Percentiles rank a stretch among this genome's conserved stretches.
These are phyloP conservation scores for Chrysomela aeneicollis DNA, from an alignment of 2,888 invertebrate genomes.

Conservation along the genomic window DNA sequence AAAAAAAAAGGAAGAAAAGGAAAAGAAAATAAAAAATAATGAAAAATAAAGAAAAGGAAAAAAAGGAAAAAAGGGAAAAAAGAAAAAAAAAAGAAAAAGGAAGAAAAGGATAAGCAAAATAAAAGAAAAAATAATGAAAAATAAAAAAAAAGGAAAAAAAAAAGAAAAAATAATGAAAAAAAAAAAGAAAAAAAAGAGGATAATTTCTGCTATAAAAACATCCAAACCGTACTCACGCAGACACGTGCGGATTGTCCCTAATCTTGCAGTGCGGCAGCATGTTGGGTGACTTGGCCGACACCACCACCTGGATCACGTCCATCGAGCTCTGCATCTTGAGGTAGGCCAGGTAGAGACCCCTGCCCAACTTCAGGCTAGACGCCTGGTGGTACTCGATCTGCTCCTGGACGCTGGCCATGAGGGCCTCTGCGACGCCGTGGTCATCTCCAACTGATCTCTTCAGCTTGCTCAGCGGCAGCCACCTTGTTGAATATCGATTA, in stretches of 20 bases:
- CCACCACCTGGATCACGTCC: conserved; percentile 91
- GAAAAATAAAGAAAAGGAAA: too few species aligned
- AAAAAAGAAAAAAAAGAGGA: too few species aligned
- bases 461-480: conserved; percentile 85
- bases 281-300: conserved; percentile 91
- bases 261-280: conserved; percentile 94
- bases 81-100: too few species aligned
- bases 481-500: too few species aligned
- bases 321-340: conserved; percentile 96
- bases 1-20: too few species aligned
- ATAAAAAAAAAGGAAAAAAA: too few species aligned
- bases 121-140: too few species aligned
- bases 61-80: too few species aligned
- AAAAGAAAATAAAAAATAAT: too few species aligned
- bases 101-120: too few species aligned
- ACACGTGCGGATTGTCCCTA: conserved; percentile 94
- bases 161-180: too few species aligned
- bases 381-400: conserved; percentile 79
- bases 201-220: too few species aligned
- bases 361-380: conserved; percentile 81
- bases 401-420: conserved; percentile 88
- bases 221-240: conserved; percentile 90
- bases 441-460: conserved; percentile 80
- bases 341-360: conserved; percentile 94
- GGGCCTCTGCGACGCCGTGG: conserved; percentile 80